These are phyloP conservation scores for Atrichornis clamosus DNA, from an alignment of 2,113 vertebrate genomes.

Conservation along the genomic window DNA sequence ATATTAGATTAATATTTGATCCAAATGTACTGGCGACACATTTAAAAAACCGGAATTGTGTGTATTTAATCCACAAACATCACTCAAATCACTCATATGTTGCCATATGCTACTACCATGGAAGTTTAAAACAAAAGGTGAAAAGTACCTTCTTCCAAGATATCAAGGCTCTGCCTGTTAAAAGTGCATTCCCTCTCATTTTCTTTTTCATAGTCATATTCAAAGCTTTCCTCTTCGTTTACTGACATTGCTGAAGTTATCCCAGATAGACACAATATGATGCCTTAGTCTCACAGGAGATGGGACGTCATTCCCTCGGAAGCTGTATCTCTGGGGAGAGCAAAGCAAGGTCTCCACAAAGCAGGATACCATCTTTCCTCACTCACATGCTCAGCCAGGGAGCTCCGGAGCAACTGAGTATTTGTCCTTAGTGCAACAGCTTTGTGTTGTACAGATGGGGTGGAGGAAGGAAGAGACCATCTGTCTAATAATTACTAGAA, in stretches of 20 bases:
- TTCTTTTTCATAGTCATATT: conserved; percentile 64
- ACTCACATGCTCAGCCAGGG: conserved; percentile 48
- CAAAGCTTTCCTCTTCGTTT: conserved; percentile 75
- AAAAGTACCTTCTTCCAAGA: conserved; percentile 81
- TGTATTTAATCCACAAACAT: background rate
- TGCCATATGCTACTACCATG: background rate
- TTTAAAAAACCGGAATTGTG: background rate
- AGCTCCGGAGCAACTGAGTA: background rate
- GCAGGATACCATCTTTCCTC: conserved; percentile 50
- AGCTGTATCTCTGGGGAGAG: background rate
- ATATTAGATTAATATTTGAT: background rate
- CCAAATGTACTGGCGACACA: background rate
- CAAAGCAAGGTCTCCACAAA: conserved; percentile 13
- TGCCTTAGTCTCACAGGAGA: background rate
- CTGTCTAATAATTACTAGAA: conserved; percentile 27
- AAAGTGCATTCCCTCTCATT: background rate
- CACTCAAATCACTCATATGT: background rate
- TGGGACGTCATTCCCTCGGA: background rate
- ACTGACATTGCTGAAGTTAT: conserved; percentile 71
- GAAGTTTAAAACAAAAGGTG: background rate
- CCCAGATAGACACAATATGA: background rate
- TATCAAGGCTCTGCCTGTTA: conserved; percentile 48
- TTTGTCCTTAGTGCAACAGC: background rate
- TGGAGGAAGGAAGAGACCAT: conserved; percentile 44
- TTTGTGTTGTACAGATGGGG: background rate